A percentile compares a stretch with the other conserved stretches of the same genome.
These are phyloP conservation scores for Cirrhinus molitorella DNA, from an alignment of 2,797 vertebrate genomes.

Conservation along the genomic window DNA sequence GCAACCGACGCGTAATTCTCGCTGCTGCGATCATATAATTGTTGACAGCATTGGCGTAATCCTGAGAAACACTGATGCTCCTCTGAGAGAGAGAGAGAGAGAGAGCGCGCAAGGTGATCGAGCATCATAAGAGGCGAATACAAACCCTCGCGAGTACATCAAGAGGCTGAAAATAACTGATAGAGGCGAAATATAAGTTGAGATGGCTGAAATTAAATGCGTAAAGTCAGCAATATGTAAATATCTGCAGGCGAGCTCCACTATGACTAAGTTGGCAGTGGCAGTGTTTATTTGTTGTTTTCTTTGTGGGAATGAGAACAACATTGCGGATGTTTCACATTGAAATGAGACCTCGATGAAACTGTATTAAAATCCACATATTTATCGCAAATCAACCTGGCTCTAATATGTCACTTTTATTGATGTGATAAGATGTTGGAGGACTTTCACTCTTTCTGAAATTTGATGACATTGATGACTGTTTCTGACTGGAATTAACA, in stretches of 20 bases:
- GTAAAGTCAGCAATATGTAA: too few species aligned
- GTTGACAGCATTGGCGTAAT: not conserved
- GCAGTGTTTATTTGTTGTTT: not conserved
- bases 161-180: not conserved
- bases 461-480: not conserved
- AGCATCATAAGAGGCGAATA: not conserved
- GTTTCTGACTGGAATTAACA: too few species aligned
- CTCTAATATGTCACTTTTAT: not conserved
- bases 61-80: not conserved
- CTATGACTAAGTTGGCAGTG: not conserved
- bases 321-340: not conserved
- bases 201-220: not conserved
- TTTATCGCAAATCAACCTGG: not conserved
- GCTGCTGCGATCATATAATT: not conserved
- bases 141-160: not conserved
- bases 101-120: conserved; percentile 2
- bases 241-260: not conserved
- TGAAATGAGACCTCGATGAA: not conserved
- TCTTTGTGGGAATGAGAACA: not conserved
- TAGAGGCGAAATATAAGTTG: not conserved
- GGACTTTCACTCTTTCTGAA: not conserved
- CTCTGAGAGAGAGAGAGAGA: not conserved
- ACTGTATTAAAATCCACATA: not conserved
- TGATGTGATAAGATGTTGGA: not conserved
- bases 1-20: not conserved